Conservation (phyloP, 2,113 vertebrate species). For the Eclectus roratus region DNA sequence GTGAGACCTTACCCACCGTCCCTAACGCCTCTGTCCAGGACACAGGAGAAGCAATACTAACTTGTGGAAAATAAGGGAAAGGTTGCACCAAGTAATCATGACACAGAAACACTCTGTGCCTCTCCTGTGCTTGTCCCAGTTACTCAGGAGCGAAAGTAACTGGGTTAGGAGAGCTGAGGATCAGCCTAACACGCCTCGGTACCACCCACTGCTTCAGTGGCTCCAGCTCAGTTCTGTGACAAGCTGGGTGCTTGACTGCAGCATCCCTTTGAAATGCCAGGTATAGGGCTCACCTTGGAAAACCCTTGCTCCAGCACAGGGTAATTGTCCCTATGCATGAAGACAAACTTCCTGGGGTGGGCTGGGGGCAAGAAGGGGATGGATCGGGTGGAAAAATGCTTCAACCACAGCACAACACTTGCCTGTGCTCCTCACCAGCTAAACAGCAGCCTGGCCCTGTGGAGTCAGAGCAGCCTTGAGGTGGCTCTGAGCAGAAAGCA, state of each 20-base stretch:
- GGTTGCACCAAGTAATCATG: rapidly evolving
- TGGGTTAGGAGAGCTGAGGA: neutral
- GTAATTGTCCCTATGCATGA: neutral
- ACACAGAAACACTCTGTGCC: neutral
- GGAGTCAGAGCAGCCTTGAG: neutral
- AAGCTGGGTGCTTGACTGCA: neutral
- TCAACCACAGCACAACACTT: neutral
- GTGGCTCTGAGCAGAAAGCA: neutral
- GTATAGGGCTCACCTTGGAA: neutral
- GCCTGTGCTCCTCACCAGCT: neutral
- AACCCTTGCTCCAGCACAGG: neutral
- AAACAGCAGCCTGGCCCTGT: neutral
- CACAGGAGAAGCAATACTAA: neutral
- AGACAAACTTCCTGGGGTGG: slow-evolving; percentile 22
- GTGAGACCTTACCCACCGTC: neutral
- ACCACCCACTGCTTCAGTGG: slow-evolving; percentile 32
- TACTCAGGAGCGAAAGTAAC: neutral
- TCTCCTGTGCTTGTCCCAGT: neutral
- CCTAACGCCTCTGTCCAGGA: neutral
- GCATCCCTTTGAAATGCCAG: slow-evolving; percentile 19
- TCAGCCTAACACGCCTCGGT: neutral
- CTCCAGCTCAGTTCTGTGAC: slow-evolving; percentile 12
- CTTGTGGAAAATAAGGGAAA: neutral
- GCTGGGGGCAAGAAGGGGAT: neutral
- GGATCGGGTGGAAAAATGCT: neutral